Conservation (phyloP, 2,113 vertebrate species). For the Prinia subflava region DNA sequence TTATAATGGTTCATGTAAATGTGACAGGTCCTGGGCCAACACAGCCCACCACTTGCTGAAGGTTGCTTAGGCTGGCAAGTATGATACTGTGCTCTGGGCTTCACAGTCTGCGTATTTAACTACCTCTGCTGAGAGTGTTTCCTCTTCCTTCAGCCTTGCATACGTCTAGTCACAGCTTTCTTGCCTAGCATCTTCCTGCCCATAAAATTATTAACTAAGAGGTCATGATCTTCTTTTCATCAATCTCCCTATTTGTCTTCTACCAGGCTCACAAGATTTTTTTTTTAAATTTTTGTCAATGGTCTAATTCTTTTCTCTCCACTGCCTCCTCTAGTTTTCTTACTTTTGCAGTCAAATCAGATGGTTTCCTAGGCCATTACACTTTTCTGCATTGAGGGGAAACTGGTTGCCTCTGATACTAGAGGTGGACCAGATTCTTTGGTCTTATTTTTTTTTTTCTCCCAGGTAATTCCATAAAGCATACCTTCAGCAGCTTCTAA, state of each 20-base stretch:
- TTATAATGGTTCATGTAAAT: not conserved
- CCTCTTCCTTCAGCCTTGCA: not conserved
- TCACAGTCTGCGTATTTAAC: not conserved
- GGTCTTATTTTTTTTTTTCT: not conserved
- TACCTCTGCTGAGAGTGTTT: not conserved
- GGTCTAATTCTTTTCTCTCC: not conserved
- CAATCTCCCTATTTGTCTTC: not conserved
- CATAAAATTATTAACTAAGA: not conserved
- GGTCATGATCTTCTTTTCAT: not conserved
- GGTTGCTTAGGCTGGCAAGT: not conserved
- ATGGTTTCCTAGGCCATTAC: not conserved
- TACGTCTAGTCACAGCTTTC: not conserved
- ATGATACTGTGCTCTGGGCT: rapidly evolving
- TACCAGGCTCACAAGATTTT: not conserved
- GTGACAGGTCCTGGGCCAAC: not conserved
- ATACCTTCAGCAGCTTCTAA: not conserved
- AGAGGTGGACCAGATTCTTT: not conserved
- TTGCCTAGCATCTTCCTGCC: not conserved
- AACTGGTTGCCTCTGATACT: not conserved
- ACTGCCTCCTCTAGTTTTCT: not conserved
- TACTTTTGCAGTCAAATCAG: not conserved
- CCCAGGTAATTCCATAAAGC: not conserved
- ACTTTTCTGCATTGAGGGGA: not conserved
- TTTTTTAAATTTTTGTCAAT: not conserved
- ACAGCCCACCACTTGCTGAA: not conserved